Evolutionary conservation across 2,113 vertebrate genomes (phyloP).

Genomic region (Xenopus tropicalis): UCB_Xtro_10.0 CM004446.2:121642001-121642500

Average conservation of each 20-base stretch:
- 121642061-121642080: no score
- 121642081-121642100: not conserved
- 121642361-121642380: conserved; percentile 88
- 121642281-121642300: conserved; percentile 81
- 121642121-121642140: not conserved
- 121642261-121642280: conserved; percentile 87
- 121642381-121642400: conserved; percentile 80
- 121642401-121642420: conserved; percentile 59
- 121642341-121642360: conserved; percentile 64
- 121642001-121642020: no score
- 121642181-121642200: conserved; percentile 84
- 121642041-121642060: no score
- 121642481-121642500: conserved; percentile 60
- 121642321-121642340: conserved; percentile 42
- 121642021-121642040: no score
- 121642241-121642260: conserved; percentile 86
- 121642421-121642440: conserved; percentile 66
- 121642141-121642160: not conserved
- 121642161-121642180: conserved; percentile 84
- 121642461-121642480: conserved; percentile 45
- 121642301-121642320: conserved; percentile 49
- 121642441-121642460: conserved; percentile 49
- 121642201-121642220: conserved; percentile 83
- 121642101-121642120: not conserved
- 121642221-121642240: conserved; percentile 88